Evolutionary conservation across 2,113 vertebrate genomes (phyloP).

Genomic region (Oreochromis spilurus): DNA sequence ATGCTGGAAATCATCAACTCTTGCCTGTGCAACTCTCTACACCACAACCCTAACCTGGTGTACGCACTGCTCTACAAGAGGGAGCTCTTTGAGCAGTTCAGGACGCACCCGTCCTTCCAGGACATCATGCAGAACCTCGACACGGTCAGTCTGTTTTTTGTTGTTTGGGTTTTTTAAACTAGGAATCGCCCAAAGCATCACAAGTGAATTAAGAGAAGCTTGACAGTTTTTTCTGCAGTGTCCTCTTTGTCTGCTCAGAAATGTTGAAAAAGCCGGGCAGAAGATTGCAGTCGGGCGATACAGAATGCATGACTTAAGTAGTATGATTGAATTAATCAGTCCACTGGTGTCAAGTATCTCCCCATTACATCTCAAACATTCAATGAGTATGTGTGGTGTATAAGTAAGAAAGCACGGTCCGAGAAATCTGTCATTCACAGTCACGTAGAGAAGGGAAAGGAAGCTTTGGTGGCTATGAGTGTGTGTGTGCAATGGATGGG

Average conservation of each 20-base stretch:
- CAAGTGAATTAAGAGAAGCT: background rate
- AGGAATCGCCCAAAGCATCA: background rate
- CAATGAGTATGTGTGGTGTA: constrained; percentile 10
- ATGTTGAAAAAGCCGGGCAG: background rate
- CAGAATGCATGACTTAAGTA: background rate
- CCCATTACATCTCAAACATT: constrained; percentile 42
- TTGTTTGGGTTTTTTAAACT: background rate
- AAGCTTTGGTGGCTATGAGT: constrained; percentile 1
- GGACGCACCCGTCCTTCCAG: constrained; percentile 94
- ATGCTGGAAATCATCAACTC: constrained; percentile 99
- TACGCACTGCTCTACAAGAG: constrained; percentile 95
- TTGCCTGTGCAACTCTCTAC: constrained; percentile 90
- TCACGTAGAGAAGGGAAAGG: constrained; percentile 10
- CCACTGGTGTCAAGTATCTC: constrained; percentile 18
- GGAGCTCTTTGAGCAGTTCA: constrained; percentile 96
- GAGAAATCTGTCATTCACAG: constrained; percentile 45
- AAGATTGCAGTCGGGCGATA: constrained; percentile 12
- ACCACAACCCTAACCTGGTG: constrained; percentile 97
- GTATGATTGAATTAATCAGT: constrained; percentile 58
- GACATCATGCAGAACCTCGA: constrained; percentile 99
- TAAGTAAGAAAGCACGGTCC: background rate
- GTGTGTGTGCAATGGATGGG: constrained; percentile 12
- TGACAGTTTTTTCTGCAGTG: background rate
- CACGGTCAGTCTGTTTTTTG: constrained; percentile 76
- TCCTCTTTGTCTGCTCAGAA: background rate